phyloP scores from a whole-genome alignment of 2,888 invertebrate genomes.

The Hemithea aestivaria region DNA sequence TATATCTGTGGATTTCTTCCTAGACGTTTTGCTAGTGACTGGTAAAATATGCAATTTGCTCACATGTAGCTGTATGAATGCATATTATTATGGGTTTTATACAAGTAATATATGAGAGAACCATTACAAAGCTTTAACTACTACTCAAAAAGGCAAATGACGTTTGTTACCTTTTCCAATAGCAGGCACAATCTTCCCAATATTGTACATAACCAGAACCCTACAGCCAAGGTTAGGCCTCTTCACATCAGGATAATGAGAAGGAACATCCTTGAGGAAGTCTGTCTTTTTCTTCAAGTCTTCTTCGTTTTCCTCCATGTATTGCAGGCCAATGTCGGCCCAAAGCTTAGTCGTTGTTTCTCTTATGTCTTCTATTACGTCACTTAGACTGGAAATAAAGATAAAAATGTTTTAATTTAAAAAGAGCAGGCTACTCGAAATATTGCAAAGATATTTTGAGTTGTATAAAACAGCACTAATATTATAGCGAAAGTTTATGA shows the following conservation, averaged over 20 bases:
- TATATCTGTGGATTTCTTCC: too few species aligned
- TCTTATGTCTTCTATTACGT: constrained; percentile 87
- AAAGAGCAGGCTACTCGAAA: too few species aligned
- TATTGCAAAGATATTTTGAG: too few species aligned
- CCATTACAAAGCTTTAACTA: too few species aligned
- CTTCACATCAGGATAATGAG: constrained; percentile 86
- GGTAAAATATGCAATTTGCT: too few species aligned
- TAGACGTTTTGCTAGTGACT: too few species aligned
- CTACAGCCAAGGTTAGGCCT: constrained; percentile 95
- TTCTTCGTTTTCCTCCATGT: constrained; percentile 90
- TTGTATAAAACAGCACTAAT: too few species aligned
- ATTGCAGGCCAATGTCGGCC: constrained; percentile 87
- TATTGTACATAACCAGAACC: constrained; percentile 85
- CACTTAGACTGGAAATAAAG: constrained; percentile 90
- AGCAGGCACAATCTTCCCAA: constrained; percentile 86
- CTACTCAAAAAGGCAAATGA: too few species aligned
- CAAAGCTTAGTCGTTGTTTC: constrained; percentile 82
- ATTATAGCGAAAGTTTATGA: too few species aligned
- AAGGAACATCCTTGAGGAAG: constrained; percentile 82
- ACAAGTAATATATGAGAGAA: too few species aligned
- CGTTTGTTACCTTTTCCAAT: constrained; percentile 78
- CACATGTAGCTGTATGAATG: too few species aligned
- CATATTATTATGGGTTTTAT: too few species aligned
- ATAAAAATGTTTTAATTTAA: constrained; percentile 1
- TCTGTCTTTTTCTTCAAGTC: constrained; percentile 92